Evolutionary conservation across 2,888 invertebrate genomes (phyloP).

Genomic region (Leptura quadrifasciata): DNA sequence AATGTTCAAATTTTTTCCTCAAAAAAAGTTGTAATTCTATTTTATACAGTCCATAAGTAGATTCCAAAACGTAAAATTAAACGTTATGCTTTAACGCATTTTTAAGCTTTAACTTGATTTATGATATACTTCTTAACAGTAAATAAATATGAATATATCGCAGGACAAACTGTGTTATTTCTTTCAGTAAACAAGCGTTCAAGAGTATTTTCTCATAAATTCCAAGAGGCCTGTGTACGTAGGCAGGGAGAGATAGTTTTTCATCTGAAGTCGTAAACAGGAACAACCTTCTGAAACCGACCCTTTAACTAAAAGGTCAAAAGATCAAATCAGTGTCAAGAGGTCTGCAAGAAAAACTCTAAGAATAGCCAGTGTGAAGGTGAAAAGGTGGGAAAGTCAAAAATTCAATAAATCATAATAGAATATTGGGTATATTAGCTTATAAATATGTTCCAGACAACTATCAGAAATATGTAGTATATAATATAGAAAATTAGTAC

Average conservation of each 20-base stretch:
- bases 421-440: too few species aligned
- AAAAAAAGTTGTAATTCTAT: too few species aligned
- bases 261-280: conserved; percentile 2
- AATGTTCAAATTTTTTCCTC: too few species aligned
- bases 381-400: background rate
- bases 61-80: too few species aligned
- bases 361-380: background rate
- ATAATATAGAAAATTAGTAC: too few species aligned
- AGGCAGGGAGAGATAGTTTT: background rate
- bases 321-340: conserved; percentile 1
- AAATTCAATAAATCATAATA: background rate
- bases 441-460: background rate
- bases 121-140: background rate
- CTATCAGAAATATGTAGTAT: background rate
- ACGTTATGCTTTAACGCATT: too few species aligned
- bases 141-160: background rate
- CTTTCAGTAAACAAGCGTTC: background rate
- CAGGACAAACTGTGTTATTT: background rate
- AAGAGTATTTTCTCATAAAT: background rate
- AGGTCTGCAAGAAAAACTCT: background rate
- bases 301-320: background rate
- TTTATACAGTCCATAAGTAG: too few species aligned
- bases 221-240: background rate
- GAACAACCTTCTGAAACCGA: background rate
- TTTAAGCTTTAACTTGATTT: too few species aligned